Base-by-base conservation (phyloP, 2,888 invertebrate species). In the Agrochola macilenta region DNA sequence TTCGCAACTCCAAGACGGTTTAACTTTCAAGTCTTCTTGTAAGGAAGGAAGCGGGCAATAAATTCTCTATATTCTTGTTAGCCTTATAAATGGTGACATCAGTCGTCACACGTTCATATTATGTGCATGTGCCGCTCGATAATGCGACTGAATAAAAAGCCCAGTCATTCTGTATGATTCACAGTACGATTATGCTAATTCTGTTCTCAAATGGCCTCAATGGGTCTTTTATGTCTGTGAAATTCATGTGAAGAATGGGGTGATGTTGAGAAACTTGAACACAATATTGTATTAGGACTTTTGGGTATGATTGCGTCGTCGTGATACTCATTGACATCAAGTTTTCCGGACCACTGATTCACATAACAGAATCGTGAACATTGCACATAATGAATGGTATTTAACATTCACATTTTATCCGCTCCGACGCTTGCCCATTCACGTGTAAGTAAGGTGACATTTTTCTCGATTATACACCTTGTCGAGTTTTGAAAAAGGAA, bases 21-120 rank as follows among this genome's bases (percentile, higher is more conserved):
- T 64, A 82, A 85, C 64, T 85, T 76, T 79, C 69, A 78, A 79
- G 69, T 74, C 65, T 73, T 77, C 82, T 81, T 73, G 71, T 61
- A 71, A 81, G 79, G 73, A 84, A 86, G 87, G 84, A 84, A 86
- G 65, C 63, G 66, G 58, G 75, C 79, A 87, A 84, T 84, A 88
- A 82, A 78, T 83, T 72, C 65, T 77, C 76, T 75, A 75, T 83
- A 86, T 83, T 84, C 81, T 88, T 83, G 82, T 84, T 77, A 83
- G 73, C 66, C 12, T 65, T 74, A 78, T 79, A 81, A 80, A 80
- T 86, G 81, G 79, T 84, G 87, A 82, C 82, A 80, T 84, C 81
- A 81, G 84, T 80, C 74, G 69, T 82, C 79, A 76, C 81, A 79
- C 84, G 79, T 77, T 75, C 63, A 68, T 87, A 78, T 82, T 82